Percentiles rank a stretch among this genome's conserved stretches.
Conservation (phyloP, 2,113 vertebrate genomes). For the Hymenochirus boettgeri region DNA sequence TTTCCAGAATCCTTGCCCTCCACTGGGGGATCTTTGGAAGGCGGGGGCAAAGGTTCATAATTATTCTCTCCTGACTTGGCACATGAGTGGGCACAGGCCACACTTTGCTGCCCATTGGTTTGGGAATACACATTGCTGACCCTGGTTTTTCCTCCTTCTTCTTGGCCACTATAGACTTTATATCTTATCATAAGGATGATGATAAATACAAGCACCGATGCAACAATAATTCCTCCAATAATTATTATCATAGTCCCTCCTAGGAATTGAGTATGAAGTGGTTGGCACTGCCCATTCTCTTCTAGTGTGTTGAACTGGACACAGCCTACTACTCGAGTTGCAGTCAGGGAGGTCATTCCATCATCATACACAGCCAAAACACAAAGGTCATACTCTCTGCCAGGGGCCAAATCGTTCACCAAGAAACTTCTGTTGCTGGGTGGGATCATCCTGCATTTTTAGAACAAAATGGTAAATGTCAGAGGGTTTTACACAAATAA, state of each 20-base stretch:
- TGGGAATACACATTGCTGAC: constrained; percentile 77
- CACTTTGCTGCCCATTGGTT: constrained; percentile 71
- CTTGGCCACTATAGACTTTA: constrained; percentile 76
- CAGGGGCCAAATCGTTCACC: constrained; percentile 84
- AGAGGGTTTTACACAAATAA: neutral
- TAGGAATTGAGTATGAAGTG: constrained; percentile 83
- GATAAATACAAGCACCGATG: constrained; percentile 90
- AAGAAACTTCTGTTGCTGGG: constrained; percentile 82
- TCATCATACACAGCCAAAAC: constrained; percentile 88
- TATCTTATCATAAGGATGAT: constrained; percentile 93
- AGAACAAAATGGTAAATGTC: neutral
- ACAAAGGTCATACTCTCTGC: constrained; percentile 86
- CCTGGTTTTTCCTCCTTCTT: constrained; percentile 60
- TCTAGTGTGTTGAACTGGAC: constrained; percentile 79
- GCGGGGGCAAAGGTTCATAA: constrained; percentile 45
- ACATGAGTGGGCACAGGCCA: constrained; percentile 49
- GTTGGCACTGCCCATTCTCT: constrained; percentile 75
- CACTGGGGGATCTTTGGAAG: constrained; percentile 61
- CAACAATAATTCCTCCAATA: constrained; percentile 91
- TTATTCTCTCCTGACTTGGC: constrained; percentile 64
- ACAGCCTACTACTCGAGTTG: constrained; percentile 81
- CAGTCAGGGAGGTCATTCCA: constrained; percentile 75
- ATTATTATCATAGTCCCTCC: constrained; percentile 95
- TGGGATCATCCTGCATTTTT: constrained; percentile 78
- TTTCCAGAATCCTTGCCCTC: constrained; percentile 50